These are phyloP conservation scores for Phyllostomus hastatus DNA, from an alignment of 2,113 vertebrate species.

Conservation along the genomic window DNA sequence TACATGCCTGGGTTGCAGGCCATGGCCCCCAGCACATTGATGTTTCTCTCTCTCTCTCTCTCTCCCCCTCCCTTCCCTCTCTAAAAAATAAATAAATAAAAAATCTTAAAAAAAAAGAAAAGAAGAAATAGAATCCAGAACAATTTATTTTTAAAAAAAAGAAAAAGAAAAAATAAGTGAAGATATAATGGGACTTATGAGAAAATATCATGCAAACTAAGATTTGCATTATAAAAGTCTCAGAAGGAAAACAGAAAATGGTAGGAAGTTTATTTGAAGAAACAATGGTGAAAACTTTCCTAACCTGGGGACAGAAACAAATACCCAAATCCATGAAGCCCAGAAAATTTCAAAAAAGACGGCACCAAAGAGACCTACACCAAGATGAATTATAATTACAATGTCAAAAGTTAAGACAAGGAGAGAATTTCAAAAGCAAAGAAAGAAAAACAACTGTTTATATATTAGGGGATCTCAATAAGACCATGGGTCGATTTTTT, in stretches of 20 bases:
- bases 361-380: background rate
- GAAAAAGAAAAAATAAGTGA: background rate
- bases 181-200: background rate
- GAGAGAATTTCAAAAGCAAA: background rate
- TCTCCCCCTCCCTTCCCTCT: too few species aligned
- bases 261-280: background rate
- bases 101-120: too few species aligned
- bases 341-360: background rate
- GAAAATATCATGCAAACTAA: background rate
- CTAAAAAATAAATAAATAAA: too few species aligned
- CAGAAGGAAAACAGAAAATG: background rate
- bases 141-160: too few species aligned
- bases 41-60: too few species aligned
- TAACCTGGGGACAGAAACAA: background rate
- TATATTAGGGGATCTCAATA: background rate
- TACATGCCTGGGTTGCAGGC: too few species aligned
- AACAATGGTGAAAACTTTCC: background rate
- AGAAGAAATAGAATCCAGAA: too few species aligned
- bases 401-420: background rate
- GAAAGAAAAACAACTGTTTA: background rate
- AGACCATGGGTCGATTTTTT: background rate
- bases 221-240: background rate
- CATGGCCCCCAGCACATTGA: too few species aligned
- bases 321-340: background rate
- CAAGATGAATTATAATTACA: background rate